Evolutionary conservation across 1,140 invertebrate genomes (phyloP).

Genomic region (Leguminivora glycinivorella): DNA sequence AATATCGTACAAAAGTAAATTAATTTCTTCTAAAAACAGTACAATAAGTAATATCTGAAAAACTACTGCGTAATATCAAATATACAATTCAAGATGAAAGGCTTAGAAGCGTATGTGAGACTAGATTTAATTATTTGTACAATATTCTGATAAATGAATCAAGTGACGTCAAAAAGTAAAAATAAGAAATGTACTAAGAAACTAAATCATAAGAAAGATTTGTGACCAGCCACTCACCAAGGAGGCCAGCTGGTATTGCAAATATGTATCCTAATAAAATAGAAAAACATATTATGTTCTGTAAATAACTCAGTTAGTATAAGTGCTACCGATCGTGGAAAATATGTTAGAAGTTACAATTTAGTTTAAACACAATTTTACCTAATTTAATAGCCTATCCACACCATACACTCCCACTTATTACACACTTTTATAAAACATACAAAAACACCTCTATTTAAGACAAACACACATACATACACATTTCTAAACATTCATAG

Average conservation of each 20-base stretch:
- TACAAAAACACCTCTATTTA: not conserved
- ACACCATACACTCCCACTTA: not conserved
- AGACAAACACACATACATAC: not conserved
- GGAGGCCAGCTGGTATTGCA: slow-evolving; percentile 74
- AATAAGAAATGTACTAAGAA: slow-evolving; percentile 41
- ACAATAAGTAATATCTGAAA: not conserved
- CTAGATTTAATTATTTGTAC: slow-evolving; percentile 29
- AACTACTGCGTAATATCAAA: slow-evolving; percentile 13
- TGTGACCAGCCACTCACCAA: slow-evolving; percentile 68
- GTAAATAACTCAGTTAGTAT: slow-evolving; percentile 35
- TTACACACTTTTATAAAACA: not conserved
- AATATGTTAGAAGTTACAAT: not conserved
- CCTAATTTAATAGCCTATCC: not conserved
- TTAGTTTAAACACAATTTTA: not conserved
- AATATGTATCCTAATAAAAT: slow-evolving; percentile 75
- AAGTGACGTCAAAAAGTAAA: slow-evolving; percentile 34
- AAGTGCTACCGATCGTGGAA: slow-evolving; percentile 35
- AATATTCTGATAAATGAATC: slow-evolving; percentile 39
- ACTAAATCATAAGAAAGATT: slow-evolving; percentile 41
- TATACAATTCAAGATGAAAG: not conserved
- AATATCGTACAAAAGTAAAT: slow-evolving; percentile 6
- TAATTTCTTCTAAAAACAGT: not conserved
- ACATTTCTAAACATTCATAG: not conserved
- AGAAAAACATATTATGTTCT: slow-evolving; percentile 61
- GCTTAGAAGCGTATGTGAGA: not conserved